Base-by-base conservation (phyloP, 2,797 vertebrate species). In the Syndactyla subalaris region DNA sequence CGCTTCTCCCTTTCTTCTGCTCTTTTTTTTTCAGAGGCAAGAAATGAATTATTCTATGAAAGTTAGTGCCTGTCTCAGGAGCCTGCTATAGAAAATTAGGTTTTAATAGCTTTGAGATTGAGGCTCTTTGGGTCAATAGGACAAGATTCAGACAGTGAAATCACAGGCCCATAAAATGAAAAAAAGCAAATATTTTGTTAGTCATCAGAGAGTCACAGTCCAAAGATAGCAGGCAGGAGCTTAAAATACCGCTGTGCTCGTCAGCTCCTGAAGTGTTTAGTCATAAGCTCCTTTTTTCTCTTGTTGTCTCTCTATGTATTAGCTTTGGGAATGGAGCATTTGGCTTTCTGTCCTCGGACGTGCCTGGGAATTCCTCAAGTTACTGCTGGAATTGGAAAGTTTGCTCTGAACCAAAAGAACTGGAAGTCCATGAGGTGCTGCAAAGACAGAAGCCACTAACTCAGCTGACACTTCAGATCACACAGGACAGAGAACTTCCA, bases 21-120 rank as follows among this genome's bases (percentile, higher is more conserved):
- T 36, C 15, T 52, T 54, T 51, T 73, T 58, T 59, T 62, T 59
- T 39, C 11, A 59, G 54, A 72, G 34, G 86, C 93, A 97, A 96
- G 95, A 95, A 97, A 97, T 93, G 94, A 96, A 95, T 97, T 97
- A 97, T 96, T 97, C 96, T 95, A 45, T 92, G 96, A 82, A 97
- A 97, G 96, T 96, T 95, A 96, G 95, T 88, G 89, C 94, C 95
- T 97, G 96, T 97, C 97, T 97, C 96, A 75, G 95, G 96, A 97
- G 96, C 96, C 96, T 58, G 78, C 59, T 94, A 91, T 95, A 95
- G 95, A 97, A 98, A 97, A 98, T 98, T 93, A 97, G 94, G 93
- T 97, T 97, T 98, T 98, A 98, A 98, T 98, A 96, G 97, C 95
- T 97, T 95, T 97, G 96, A 96, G 97, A 98, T 98, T 96, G 97